Evolutionary conservation across 2,888 invertebrate species (phyloP).

Genomic region (Myopa testacea): DNA sequence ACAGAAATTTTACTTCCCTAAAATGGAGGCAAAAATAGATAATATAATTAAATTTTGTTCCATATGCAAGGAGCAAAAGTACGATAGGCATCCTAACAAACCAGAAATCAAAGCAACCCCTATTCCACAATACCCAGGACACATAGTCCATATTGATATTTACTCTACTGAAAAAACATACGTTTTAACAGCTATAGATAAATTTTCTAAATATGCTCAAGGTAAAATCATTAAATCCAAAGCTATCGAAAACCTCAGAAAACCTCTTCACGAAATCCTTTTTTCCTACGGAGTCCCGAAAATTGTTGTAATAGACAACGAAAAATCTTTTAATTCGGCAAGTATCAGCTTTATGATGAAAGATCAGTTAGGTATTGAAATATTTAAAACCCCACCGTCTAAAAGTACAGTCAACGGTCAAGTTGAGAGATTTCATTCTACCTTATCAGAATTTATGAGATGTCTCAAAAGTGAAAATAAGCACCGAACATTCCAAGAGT

Average conservation of each 20-base stretch:
- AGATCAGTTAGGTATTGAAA: slow-evolving; percentile 29
- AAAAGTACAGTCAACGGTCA: slow-evolving; percentile 14
- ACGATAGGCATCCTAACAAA: neutral
- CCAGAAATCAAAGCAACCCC: neutral
- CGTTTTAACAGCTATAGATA: slow-evolving; percentile 21
- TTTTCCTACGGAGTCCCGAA: slow-evolving; percentile 31
- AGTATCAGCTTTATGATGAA: slow-evolving; percentile 27
- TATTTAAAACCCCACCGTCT: slow-evolving; percentile 32
- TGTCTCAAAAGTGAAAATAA: slow-evolving; percentile 26
- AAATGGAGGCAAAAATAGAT: slow-evolving; percentile 8
- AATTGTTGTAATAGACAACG: slow-evolving; percentile 37
- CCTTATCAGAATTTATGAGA: slow-evolving; percentile 38
- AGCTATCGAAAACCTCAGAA: slow-evolving; percentile 31
- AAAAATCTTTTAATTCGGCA: slow-evolving; percentile 39
- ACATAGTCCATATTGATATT: slow-evolving; percentile 9
- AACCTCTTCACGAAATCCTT: slow-evolving; percentile 26
- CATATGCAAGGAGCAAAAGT: neutral
- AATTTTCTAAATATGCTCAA: slow-evolving; percentile 21
- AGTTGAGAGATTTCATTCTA: slow-evolving; percentile 38
- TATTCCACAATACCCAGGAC: slow-evolving; percentile 4
- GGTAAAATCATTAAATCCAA: slow-evolving; percentile 34
- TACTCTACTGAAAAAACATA: neutral
- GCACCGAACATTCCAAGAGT: neutral
- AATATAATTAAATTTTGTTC: neutral
- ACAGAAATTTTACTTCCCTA: slow-evolving; percentile 30